Base-by-base conservation (phyloP, 2,113 vertebrate species). In the Xyliphius kryptos region DNA sequence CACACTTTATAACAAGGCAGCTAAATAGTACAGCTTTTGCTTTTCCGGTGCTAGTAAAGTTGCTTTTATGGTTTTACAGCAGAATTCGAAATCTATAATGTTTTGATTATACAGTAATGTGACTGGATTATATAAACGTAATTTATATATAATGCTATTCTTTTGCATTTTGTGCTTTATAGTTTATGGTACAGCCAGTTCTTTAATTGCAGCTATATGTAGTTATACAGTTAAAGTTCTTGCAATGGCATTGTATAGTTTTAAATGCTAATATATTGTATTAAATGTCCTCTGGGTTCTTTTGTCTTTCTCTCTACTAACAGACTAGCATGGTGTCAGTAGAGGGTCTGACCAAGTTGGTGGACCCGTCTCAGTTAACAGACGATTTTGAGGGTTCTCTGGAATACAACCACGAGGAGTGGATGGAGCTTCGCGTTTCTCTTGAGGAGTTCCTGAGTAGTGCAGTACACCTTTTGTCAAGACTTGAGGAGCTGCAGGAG, bases 261-360 rank as follows among this genome's bases (percentile, higher is more conserved):
- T 32, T 32, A 32, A 32, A 1, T 32, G 7, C 4, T 32, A 32
- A 32, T 5, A 32, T 6, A 32, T 32, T 32, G 4, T 5, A 26
- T 26, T 26, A 26, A 26, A 32, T 32, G 26, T 32, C 1, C 2
- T 32, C 26, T 32, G 26, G 4, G 1, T 32, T 32, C 26, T 6
- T 32, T 32, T 56, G 11, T 52, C 13, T 47, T 2, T 51, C 17
- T 57, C 11, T 61, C 3, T 43, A 15, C 32, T 58, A 5, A 63
- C 79, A 99, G 96, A 98, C 96, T 43, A 97, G 86, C 78, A 92
- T 98, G 94, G 96, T 99, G 61, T 98, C 96, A 0, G 95, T 97
- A 50, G 96, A 99, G 81, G 96, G 96, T 43, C 86, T 99, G 70
- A 81, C 93, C 2, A 98, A 97, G 71, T 88, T 99, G 1, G 96